A percentile compares a stretch with the other conserved stretches of the same genome.
phyloP scores from a whole-genome alignment of 2,797 vertebrate species.

The Vipera ursinii region DNA sequence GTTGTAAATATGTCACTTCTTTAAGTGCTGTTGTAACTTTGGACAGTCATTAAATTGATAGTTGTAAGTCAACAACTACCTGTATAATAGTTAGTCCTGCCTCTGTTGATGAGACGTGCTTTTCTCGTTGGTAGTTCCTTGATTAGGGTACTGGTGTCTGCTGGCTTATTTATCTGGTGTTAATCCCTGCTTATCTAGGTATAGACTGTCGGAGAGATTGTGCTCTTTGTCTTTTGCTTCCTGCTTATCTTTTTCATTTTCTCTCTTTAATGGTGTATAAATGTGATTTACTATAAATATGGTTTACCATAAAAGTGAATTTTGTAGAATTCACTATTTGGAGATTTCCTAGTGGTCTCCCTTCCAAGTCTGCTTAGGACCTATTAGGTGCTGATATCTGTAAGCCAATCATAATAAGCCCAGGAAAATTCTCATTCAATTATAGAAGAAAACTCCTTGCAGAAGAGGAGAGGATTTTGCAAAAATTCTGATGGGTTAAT shows the following conservation, averaged over 20 bases:
- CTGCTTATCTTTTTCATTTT: not conserved
- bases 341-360: not conserved
- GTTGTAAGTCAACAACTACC: not conserved
- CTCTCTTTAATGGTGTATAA: not conserved
- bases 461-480: too few relatives aligned
- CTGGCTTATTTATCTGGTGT: not conserved
- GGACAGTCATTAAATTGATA: not conserved
- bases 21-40: not conserved
- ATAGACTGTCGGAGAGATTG: not conserved
- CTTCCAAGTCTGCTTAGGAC: not conserved
- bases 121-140: not conserved
- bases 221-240: not conserved
- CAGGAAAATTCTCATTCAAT: too few relatives aligned
- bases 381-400: not conserved
- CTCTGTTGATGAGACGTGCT: not conserved
- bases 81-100: not conserved
- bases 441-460: too few relatives aligned
- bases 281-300: not conserved
- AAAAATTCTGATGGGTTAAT: too few relatives aligned
- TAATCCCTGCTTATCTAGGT: not conserved
- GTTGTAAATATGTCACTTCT: not conserved
- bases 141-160: not conserved
- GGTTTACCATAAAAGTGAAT: not conserved
- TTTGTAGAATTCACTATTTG: not conserved
- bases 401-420: not conserved